Conservation (phyloP, 2,888 invertebrate genomes). For the Anorthoa munda region DNA sequence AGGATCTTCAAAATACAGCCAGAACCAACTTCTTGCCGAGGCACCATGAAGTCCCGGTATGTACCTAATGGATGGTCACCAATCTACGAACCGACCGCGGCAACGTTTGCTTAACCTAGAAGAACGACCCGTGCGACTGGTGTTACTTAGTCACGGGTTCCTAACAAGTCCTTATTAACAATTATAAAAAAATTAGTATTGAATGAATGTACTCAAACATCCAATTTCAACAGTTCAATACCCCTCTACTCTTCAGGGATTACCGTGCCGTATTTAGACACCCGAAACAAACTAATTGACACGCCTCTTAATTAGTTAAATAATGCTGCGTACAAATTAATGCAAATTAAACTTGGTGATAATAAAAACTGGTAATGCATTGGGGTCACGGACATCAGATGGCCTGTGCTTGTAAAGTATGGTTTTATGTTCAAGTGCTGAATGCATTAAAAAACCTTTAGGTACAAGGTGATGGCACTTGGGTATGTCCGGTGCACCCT, state of each 20-base stretch:
- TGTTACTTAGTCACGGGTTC: too few species aligned
- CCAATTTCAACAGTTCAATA: neutral
- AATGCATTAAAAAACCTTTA: neutral
- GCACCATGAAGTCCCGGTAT: too few species aligned
- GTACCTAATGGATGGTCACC: too few species aligned
- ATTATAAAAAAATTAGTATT: too few species aligned
- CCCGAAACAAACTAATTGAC: conserved; percentile 12
- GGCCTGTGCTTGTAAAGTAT: neutral
- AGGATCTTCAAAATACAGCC: too few species aligned
- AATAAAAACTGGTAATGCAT: conserved; percentile 42
- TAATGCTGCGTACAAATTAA: conserved; percentile 41
- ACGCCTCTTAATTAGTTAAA: conserved; percentile 39
- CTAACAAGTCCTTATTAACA: too few species aligned
- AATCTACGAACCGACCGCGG: too few species aligned
- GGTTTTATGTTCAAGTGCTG: conserved; percentile 12
- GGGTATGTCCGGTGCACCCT: neutral
- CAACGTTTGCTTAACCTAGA: too few species aligned
- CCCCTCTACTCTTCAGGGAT: neutral
- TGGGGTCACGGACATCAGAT: conserved; percentile 32
- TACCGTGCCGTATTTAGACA: neutral
- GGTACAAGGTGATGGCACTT: conserved; percentile 2
- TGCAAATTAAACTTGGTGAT: conserved; percentile 30
- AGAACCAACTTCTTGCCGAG: too few species aligned
- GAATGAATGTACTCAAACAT: neutral
- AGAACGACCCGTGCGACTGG: too few species aligned